Base-by-base conservation (phyloP, 2,888 invertebrate genomes). In the Apamea sordens region DNA sequence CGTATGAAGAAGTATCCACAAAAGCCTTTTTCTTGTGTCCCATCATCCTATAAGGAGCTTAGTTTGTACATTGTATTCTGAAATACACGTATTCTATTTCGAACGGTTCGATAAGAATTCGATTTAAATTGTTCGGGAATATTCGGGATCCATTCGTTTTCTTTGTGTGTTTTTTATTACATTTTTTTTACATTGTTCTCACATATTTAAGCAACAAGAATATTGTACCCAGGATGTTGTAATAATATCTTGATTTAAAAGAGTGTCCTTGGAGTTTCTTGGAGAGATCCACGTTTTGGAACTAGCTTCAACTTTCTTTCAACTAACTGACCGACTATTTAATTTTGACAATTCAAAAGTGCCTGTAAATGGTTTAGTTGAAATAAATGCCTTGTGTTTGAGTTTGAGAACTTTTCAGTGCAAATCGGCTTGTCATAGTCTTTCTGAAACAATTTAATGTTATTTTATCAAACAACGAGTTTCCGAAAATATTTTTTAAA, bases 71-170 rank as follows among this genome's bases (percentile, higher is more conserved):
- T 73, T 73, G 72, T 59, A 50, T 82, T 82, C 47, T 36, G 69
- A 36, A 69, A 64, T 59, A 73, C 13, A 61, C n/a, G 73, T 79
- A 59, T 83, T 79, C 63, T 68, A 24, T 82, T 70, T 6, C 15
- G 6, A 74, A 68, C 36, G 24, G 68, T 75, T 79, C 67, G 56
- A 72, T 36, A 21, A 59, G 41, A 72, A 72, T 83, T 64, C 36
- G 41, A 64, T 65, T 63, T 47, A 50, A 74, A 79, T 69, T 36
- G 50, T 75, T 74, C 24, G 18, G 32, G 32, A 79, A 59, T 36
- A 41, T 75, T 74, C 24, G 24, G 41, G 61, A 28, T 44, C 8
- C 41, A 32, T 64, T 68, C 11, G 7, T 65, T 73, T 78, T 69
- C 15, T 80, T 50, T 50, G 50, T 50, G 11, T 59, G 24, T 56